A percentile compares a stretch with the other conserved stretches of the same genome.
Evolutionary conservation across 1,140 invertebrate genomes (phyloP).

Genomic region (Paraescarpia echinospica): DNA sequence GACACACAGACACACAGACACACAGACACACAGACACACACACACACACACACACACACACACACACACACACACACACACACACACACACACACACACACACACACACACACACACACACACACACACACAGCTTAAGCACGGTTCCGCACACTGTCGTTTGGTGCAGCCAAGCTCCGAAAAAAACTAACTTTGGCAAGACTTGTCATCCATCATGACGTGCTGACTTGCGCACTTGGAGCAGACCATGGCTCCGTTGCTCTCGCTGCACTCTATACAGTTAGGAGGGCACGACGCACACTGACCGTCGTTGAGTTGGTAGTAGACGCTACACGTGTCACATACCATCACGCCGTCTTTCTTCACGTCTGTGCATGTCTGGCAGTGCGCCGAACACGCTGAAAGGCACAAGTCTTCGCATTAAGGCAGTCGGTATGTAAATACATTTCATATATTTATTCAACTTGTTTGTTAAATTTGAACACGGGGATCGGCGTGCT

Average conservation of each 20-base stretch:
- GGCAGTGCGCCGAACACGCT: conserved; percentile 20
- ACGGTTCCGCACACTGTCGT: not conserved
- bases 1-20: not conserved
- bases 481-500: too few species aligned
- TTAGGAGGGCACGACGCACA: not conserved
- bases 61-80: not conserved
- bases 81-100: not conserved
- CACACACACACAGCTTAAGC: too few species aligned
- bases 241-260: not conserved
- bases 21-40: not conserved
- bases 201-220: conserved; percentile 5
- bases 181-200: not conserved
- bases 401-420: not conserved
- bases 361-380: conserved; percentile 12
- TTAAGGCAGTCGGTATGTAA: not conserved
- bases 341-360: conserved; percentile 20
- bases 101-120: too few species aligned
- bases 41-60: not conserved
- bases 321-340: not conserved
- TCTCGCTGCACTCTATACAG: conserved; percentile 1
- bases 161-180: not conserved
- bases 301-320: conserved; percentile 14
- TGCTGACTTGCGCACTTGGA: not conserved
- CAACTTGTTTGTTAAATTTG: too few species aligned
- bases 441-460: not conserved